Conservation (phyloP, 1,140 invertebrate genomes). For the Drosophila burlai region DNA sequence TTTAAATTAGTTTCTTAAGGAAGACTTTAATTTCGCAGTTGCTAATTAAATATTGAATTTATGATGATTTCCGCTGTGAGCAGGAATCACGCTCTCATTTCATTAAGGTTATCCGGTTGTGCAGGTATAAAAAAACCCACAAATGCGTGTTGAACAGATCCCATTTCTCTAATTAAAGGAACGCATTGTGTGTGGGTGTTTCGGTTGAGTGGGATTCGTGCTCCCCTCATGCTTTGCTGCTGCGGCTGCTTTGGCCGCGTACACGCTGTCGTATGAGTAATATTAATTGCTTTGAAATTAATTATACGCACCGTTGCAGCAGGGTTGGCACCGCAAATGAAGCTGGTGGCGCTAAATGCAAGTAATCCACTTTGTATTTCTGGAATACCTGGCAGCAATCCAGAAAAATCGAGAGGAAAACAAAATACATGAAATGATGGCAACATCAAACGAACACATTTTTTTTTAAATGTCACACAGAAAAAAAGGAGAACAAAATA, state of each 20-base stretch:
- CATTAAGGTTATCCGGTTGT: background rate
- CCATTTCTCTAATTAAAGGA: constrained; percentile 60
- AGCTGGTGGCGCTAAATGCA: constrained; percentile 24
- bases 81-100: background rate
- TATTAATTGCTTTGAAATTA: constrained; percentile 74
- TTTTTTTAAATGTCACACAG: constrained; percentile 3
- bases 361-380: constrained; percentile 18
- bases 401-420: constrained; percentile 2
- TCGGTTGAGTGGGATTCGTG: constrained; percentile 17
- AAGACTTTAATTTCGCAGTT: background rate
- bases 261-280: constrained; percentile 59
- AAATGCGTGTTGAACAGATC: constrained; percentile 39
- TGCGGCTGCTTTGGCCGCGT: constrained; percentile 16
- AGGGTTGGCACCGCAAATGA: constrained; percentile 31
- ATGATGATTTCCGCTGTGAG: background rate
- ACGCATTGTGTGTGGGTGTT: constrained; percentile 1
- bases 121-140: background rate
- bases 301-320: constrained; percentile 70
- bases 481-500: background rate
- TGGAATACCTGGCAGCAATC: constrained; percentile 2
- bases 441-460: constrained; percentile 1
- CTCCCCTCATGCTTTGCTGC: constrained; percentile 31
- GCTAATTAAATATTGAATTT: background rate
- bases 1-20: background rate
- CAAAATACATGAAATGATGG: background rate